Conservation (phyloP, 2,888 invertebrate species). For the Macropis europaea region DNA sequence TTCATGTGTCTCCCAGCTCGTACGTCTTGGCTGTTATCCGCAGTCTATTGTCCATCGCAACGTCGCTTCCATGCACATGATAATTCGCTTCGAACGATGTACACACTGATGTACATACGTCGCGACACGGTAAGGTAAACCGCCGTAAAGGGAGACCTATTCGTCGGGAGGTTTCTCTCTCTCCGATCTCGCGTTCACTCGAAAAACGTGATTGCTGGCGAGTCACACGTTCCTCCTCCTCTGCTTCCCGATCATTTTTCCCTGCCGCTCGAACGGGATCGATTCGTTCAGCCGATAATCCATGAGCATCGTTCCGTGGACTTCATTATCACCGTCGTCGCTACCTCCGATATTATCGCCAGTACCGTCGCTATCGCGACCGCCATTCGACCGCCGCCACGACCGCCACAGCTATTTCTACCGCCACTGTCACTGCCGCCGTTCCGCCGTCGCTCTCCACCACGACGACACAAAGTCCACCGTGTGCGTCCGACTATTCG, state of each 20-base stretch:
- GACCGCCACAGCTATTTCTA: slow-evolving; percentile 23
- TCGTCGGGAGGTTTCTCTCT: slow-evolving; percentile 8
- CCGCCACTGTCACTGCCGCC: slow-evolving; percentile 60
- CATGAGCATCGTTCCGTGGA: slow-evolving; percentile 40
- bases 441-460: slow-evolving; percentile 38
- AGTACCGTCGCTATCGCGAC: slow-evolving; percentile 41
- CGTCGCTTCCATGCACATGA: slow-evolving; percentile 62
- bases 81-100: slow-evolving; percentile 51
- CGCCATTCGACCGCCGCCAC: slow-evolving; percentile 39
- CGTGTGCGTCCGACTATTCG: too few species aligned
- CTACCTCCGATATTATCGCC: slow-evolving; percentile 31
- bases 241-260: slow-evolving; percentile 17
- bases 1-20: slow-evolving; percentile 49
- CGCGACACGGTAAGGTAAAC: not conserved
- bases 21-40: slow-evolving; percentile 44
- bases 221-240: slow-evolving; percentile 12
- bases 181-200: not conserved
- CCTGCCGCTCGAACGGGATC: slow-evolving; percentile 8
- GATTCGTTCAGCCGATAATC: slow-evolving; percentile 9
- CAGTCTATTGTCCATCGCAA: slow-evolving; percentile 55
- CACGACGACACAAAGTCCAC: too few species aligned
- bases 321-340: slow-evolving; percentile 36
- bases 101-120: slow-evolving; percentile 27
- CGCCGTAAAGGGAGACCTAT: slow-evolving; percentile 6
- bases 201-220: too few species aligned